Conservation (phyloP, 2,888 invertebrate genomes). For the Pollenia labialis region DNA sequence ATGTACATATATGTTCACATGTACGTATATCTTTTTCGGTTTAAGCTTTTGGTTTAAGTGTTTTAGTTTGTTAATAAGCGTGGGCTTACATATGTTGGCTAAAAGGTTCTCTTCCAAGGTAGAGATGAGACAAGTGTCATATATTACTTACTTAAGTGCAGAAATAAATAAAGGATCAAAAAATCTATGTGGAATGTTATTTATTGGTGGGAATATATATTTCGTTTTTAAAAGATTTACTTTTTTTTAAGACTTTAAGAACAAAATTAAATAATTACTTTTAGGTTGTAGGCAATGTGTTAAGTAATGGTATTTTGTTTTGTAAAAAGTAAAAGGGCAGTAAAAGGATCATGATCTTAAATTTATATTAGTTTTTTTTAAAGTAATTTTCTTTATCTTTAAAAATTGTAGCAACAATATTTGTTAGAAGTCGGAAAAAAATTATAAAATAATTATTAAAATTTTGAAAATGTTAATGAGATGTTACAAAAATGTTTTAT, state of each 20-base stretch:
- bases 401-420: too few relatives aligned
- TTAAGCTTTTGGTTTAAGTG: background rate
- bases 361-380: too few relatives aligned
- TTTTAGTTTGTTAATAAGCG: constrained; percentile 67
- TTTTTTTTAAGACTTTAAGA: background rate
- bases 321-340: background rate
- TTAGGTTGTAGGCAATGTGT: background rate
- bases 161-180: constrained; percentile 17
- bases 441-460: too few relatives aligned
- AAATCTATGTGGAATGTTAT: constrained; percentile 28
- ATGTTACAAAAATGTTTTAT: too few relatives aligned
- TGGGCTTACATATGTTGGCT: constrained; percentile 62
- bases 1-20: too few relatives aligned
- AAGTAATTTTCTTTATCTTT: too few relatives aligned
- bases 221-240: background rate
- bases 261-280: constrained; percentile 24
- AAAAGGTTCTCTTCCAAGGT: constrained; percentile 41
- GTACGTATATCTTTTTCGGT: too few relatives aligned
- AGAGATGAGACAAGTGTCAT: constrained; percentile 69
- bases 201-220: constrained; percentile 34
- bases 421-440: too few relatives aligned
- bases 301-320: background rate
- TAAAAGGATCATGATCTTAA: too few relatives aligned
- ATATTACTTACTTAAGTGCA: constrained; percentile 47
- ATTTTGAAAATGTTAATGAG: too few relatives aligned